Base-by-base conservation (phyloP, 2,113 vertebrate species). In the Dasyornis broadbenti region DNA sequence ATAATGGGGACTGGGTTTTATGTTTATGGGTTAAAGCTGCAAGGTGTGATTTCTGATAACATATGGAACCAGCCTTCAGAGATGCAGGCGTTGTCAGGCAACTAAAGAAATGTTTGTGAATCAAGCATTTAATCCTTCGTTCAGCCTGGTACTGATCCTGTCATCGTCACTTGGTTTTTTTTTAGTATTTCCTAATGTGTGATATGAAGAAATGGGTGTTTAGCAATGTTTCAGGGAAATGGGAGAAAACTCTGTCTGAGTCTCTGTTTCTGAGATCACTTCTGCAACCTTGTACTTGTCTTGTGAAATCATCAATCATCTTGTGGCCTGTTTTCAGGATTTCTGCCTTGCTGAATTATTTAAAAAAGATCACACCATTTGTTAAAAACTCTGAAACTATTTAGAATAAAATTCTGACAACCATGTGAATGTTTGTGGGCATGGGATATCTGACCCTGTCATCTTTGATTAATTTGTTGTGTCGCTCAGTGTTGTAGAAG, bases 131-230 rank as follows among this genome's bases (percentile, higher is more conserved):
- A 13, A 70, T 73, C 61, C 49, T 84, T 66, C 82, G 50, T 45
- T 13, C 69, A 50, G 24, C 8, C n/a, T 71, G 37, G 13, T 44
- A 5, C 64, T 77, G 49, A 31, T 83, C 86, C 50, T 86, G 69
- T 63, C 73, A 6, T 47, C 63, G 9, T 71, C 76, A 65, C 54
- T 45, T 10, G 13, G 3, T 5, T 68, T 94, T 88, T 88, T 94
- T 89, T 69, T 91, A 66, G 86, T 37, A 15, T 56, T 93, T 91
- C 73, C 75, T 91, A 26, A 53, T 24, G 35, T 42, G 14, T 45
- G 26, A 47, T 33, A 10, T 24, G 57, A 70, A 56, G 18, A 73
- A 88, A 49, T 19, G 21, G 42, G 7, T 22, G 80, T 92, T 45
- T 53, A 83, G 69, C 42, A 45, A 4, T 10, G 30, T 65, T 91